Evolutionary conservation across 2,888 invertebrate genomes (phyloP), one percentile per base, ranked within the genome.

Genomic region (Ophion ellenae): DNA sequence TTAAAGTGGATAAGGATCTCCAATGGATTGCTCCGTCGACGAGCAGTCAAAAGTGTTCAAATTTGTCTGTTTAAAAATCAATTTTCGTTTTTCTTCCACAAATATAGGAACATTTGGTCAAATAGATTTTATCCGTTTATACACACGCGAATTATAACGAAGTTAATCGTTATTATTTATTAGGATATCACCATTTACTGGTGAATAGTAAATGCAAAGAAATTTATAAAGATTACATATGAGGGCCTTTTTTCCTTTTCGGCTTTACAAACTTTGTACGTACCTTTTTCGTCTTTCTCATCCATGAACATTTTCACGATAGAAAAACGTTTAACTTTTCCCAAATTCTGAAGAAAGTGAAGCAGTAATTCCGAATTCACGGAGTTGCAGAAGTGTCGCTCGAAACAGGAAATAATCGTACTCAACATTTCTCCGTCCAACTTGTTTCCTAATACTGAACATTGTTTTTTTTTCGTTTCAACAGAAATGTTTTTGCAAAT

Each of bases 351-450:
- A 24, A 95, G 86, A 61, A 93, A 90, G 11, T 88, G 86, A 67
- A 85, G 74, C 1, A 94, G 88, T 57, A 91, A 87, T 1, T 92
- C 90, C 0, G 88, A 86, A 88, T 94, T 92, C 24, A 91, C 87
- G 4, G 91, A 85, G 0, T 79, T 91, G 45, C 91, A 92, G 83
- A 94, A 94, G 89, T 94, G 92, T 57, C 86, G 87, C 64, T 93
- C 92, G 28, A 94, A 88, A 79, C 94, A 94, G 64, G 88, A 91
- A 14, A 95, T 81, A 45, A 95, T 92, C 6, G 84, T 90, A 73
- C 91, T 93, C 69, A 94, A 91, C 92, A 94, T 94, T 17, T 89
- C 88, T 17, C 92, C 94, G 64, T 95, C 94, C 61, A 95, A 87
- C 89, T 94, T 94, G 75, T 92, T 94, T 14, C 94, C 94, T 89